A percentile compares a stretch with the other conserved stretches of the same genome.
Conservation (phyloP, 2,888 invertebrate genomes). For the Acanthosepion pharaonis region DNA sequence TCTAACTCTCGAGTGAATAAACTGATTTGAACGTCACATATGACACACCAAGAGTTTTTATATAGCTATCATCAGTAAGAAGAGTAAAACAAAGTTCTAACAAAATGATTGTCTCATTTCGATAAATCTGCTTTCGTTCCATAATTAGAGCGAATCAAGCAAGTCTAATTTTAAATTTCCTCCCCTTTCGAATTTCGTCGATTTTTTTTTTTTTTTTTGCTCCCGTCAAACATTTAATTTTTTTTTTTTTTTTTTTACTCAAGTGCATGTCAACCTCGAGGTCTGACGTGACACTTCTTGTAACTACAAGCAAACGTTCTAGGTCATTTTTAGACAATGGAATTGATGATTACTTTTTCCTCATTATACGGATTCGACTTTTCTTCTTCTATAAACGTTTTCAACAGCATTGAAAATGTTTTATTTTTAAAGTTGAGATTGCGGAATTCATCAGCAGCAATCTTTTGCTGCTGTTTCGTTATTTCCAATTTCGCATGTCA, state of each 20-base stretch:
- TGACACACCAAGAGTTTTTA: neutral
- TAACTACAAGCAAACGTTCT: neutral
- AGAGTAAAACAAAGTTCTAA: neutral
- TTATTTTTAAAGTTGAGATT: neutral
- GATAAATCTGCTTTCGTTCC: neutral
- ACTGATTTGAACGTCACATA: neutral
- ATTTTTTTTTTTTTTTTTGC: neutral
- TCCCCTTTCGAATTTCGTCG: neutral
- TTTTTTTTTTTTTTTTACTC: neutral
- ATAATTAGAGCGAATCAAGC: neutral
- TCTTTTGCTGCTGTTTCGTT: neutral
- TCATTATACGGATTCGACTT: neutral
- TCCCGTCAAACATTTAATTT: neutral
- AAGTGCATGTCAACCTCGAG: slow-evolving; percentile 11
- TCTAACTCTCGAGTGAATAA: too few species aligned
- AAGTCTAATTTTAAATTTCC: neutral
- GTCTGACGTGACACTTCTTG: neutral
- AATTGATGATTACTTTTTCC: neutral
- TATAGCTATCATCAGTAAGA: too few species aligned
- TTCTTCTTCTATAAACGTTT: neutral
- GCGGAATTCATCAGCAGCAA: neutral
- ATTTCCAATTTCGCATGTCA: slow-evolving; percentile 4
- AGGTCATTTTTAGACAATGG: slow-evolving; percentile 33
- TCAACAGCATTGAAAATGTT: neutral
- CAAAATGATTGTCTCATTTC: neutral